phyloP scores from a whole-genome alignment of 2,113 vertebrate genomes.

The Pelvicachromis taeniatus region DNA sequence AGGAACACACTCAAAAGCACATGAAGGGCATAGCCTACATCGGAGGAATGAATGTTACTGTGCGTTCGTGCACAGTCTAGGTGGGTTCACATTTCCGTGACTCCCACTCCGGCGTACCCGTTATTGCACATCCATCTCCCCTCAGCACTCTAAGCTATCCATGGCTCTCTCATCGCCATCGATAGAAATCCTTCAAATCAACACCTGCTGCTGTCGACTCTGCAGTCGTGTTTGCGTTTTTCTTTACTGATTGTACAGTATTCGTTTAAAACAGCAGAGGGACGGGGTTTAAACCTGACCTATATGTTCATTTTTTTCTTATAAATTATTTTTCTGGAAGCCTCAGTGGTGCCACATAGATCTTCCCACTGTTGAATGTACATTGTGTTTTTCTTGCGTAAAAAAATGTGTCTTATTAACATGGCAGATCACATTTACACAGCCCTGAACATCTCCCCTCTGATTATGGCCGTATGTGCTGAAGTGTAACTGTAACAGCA shows the following conservation, averaged over 20 bases:
- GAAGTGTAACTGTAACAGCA: neutral
- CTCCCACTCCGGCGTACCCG: neutral
- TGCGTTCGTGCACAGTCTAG: neutral
- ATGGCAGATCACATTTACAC: conserved; percentile 4
- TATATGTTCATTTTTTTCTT: neutral
- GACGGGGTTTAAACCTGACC: neutral
- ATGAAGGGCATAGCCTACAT: neutral
- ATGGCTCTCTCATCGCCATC: neutral
- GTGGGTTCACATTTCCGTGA: conserved; percentile 15
- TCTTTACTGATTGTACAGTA: neutral
- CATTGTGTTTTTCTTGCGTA: conserved; percentile 11
- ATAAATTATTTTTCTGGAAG: conserved; percentile 42
- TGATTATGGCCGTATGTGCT: conserved; percentile 45
- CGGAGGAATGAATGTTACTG: neutral
- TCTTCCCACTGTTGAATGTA: conserved; percentile 47
- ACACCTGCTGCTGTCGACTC: conserved; percentile 25
- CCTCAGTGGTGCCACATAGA: conserved; percentile 1
- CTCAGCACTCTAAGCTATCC: neutral
- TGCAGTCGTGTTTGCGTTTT: conserved; percentile 27
- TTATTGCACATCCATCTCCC: conserved; percentile 2
- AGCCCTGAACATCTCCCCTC: conserved; percentile 19
- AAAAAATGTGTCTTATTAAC: conserved; percentile 47
- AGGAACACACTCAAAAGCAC: conserved; percentile 13
- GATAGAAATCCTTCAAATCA: neutral
- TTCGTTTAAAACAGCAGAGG: neutral